Conservation (phyloP, 1,140 invertebrate species). For the Ostrea edulis region DNA sequence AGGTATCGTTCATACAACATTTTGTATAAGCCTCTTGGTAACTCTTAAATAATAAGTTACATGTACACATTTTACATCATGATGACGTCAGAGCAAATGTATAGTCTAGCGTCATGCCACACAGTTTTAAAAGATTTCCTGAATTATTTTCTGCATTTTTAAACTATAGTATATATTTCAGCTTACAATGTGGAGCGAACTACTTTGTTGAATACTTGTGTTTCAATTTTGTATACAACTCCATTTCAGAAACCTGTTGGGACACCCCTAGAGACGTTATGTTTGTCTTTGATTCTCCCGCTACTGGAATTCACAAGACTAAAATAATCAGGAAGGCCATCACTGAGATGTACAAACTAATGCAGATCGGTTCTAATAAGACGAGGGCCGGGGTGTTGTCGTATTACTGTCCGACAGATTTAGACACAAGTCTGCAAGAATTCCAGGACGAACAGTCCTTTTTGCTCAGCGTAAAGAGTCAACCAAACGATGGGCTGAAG, state of each 20-base stretch:
- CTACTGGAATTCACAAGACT: conserved; percentile 50
- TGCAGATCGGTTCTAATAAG: conserved; percentile 58
- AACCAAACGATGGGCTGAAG: conserved; percentile 42
- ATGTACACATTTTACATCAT: background rate
- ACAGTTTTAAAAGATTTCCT: too few species aligned
- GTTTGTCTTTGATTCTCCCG: conserved; percentile 65
- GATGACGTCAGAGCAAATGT: background rate
- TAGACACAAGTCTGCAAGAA: conserved; percentile 60
- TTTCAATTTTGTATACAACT: background rate
- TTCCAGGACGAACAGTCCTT: conserved; percentile 47
- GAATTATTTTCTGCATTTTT: too few species aligned
- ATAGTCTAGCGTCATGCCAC: too few species aligned
- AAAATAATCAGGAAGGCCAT: conserved; percentile 58
- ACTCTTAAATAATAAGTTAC: background rate
- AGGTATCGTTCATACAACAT: conserved; percentile 33
- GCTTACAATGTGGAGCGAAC: too few species aligned
- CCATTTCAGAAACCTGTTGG: conserved; percentile 2
- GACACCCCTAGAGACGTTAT: conserved; percentile 56
- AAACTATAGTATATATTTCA: too few species aligned
- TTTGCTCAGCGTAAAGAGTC: conserved; percentile 38
- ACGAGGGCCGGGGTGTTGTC: conserved; percentile 61
- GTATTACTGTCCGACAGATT: conserved; percentile 56
- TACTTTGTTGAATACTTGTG: too few species aligned
- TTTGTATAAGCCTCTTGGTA: background rate
- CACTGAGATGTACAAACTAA: conserved; percentile 50